Percentiles rank a stretch among this genome's conserved stretches.
phyloP scores from a whole-genome alignment of 2,113 vertebrate species.

The Spizaetus ornatus region DNA sequence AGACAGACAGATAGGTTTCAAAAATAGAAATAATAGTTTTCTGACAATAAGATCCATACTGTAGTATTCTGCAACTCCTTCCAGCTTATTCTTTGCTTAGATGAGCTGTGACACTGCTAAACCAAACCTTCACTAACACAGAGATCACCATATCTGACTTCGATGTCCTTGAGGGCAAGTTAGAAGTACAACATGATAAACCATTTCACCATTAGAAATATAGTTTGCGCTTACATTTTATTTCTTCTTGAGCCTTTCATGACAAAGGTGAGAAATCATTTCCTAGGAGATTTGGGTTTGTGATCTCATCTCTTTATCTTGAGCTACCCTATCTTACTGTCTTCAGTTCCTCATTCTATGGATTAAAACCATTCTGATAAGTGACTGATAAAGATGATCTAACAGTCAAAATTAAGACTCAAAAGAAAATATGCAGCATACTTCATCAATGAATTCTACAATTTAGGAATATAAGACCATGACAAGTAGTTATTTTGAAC shows the following conservation, averaged over 20 bases:
- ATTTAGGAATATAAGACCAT: not conserved
- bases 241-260: conserved; percentile 21
- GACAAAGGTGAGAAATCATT: conserved; percentile 37
- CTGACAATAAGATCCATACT: not conserved
- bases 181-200: not conserved
- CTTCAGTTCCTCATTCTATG: not conserved
- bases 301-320: not conserved
- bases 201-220: conserved; percentile 5
- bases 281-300: conserved; percentile 6
- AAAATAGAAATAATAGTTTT: not conserved
- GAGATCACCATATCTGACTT: not conserved
- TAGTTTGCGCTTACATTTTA: not conserved
- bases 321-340: not conserved
- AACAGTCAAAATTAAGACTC: not conserved
- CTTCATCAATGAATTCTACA: not conserved
- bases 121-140: not conserved
- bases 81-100: not conserved
- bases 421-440: not conserved
- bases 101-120: not conserved
- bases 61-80: not conserved
- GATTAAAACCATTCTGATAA: conserved; percentile 23
- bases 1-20: not conserved
- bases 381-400: not conserved
- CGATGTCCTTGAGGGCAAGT: not conserved
- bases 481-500: not conserved